A percentile compares a stretch with the other conserved stretches of the same genome.
Evolutionary conservation across 2,888 invertebrate genomes (phyloP).

Genomic region (Amblyteles armatorius): DNA sequence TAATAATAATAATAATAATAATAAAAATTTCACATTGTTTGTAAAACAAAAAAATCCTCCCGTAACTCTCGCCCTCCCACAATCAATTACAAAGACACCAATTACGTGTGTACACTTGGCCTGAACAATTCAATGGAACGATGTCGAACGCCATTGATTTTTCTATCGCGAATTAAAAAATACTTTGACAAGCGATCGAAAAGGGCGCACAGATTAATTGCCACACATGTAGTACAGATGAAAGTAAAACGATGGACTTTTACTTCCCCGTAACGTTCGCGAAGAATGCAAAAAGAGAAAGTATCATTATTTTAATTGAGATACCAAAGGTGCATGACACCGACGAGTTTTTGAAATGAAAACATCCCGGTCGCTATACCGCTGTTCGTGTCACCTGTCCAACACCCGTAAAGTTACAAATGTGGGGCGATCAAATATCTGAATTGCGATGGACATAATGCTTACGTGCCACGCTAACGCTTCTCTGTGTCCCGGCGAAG

Average conservation of each 20-base stretch:
- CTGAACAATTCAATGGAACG: conserved; percentile 1
- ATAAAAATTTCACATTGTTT: no score
- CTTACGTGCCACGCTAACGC: conserved; percentile 61
- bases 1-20: not conserved
- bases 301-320: not conserved
- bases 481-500: not conserved
- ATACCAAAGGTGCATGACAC: not conserved
- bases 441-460: conserved; percentile 65
- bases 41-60: no score
- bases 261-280: not conserved
- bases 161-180: not conserved
- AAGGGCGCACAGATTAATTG: not conserved
- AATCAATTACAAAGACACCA: not conserved
- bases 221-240: not conserved
- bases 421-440: conserved; percentile 78
- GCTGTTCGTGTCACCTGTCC: conserved; percentile 50
- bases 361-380: conserved; percentile 28
- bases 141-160: conserved; percentile 38
- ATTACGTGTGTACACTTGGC: not conserved
- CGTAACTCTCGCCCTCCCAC: not conserved
- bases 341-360: not conserved
- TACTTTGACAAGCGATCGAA: not conserved
- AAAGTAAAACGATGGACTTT: not conserved
- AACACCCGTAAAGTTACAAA: conserved; percentile 64
- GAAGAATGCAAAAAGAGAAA: not conserved